Evolutionary conservation across 2,888 invertebrate species (phyloP), one percentile per base, ranked within the genome.

Genomic region (Apamea monoglypha): DNA sequence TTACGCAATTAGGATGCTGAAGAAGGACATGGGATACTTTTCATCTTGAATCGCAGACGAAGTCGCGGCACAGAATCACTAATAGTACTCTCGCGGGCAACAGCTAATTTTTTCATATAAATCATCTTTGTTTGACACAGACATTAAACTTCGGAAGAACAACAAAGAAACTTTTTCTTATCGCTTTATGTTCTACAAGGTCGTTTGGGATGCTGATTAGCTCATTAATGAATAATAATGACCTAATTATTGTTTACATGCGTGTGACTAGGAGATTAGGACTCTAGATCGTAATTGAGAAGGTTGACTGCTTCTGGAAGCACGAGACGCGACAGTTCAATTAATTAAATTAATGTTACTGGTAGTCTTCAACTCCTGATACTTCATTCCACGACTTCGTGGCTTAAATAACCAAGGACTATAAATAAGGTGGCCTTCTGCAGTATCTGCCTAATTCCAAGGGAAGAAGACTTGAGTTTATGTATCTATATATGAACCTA

Each of bases 111-210:
- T 56, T n/a, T 40, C 47, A 29, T 50, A 69, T 69, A 84, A 64
- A 80, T 84, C 68, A 70, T 80, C 73, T 14, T 72, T 44, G 59
- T 50, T 44, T 79, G 50, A 64, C 63, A 56, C 18, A 84, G 29
- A 25, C 21, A 14, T 59, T 66, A 36, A 74, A 63, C 59, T 79
- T 83, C 64, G 53, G 53, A 40, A 50, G 14, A 69, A 63, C 71
- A 61, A 75, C 78, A 72, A 80, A 87, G 70, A 72, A 74, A 64
- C 61, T 72, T 86, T 83, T 87, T 87, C 85, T 88, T 83, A 87
- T 86, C 86, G 53, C 16, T 44, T 64, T 47, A 32, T 68, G 76
- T 71, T 71, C 69, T 77, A 74, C 76, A 73, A 82, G 67, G 77
- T 71, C 75, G 72, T 78, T 53, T 63, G 56, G 25, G 67, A 78